phyloP scores from a whole-genome alignment of 2,113 vertebrate species.

The Silurus meridionalis region DNA sequence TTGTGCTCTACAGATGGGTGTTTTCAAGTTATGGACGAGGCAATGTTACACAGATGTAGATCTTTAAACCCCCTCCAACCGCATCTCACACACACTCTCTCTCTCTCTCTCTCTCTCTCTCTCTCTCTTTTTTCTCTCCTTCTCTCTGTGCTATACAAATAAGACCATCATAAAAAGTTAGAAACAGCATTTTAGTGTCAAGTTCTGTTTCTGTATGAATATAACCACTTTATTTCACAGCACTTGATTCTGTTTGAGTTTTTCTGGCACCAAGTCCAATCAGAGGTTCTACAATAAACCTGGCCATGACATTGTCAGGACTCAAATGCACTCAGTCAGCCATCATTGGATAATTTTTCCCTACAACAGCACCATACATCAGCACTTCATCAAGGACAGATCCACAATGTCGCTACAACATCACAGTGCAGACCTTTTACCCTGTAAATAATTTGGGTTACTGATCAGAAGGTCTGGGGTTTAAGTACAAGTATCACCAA shows the following conservation, averaged over 20 bases:
- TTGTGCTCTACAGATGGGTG: slow-evolving; percentile 38
- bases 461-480: neutral
- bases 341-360: neutral
- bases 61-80: neutral
- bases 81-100: neutral
- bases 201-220: neutral
- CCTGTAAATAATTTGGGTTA: neutral
- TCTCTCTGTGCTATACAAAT: no score
- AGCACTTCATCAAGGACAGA: neutral
- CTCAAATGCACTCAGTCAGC: no score
- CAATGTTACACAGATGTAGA: slow-evolving; percentile 49
- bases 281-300: neutral
- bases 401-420: neutral
- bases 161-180: neutral
- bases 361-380: neutral
- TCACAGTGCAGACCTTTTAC: neutral
- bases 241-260: neutral
- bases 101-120: no score
- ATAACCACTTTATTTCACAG: neutral
- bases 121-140: no score
- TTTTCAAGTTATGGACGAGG: slow-evolving; percentile 41
- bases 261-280: neutral
- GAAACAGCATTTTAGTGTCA: neutral
- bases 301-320: no score
- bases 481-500: no score